These are phyloP conservation scores for Hipparchia semele DNA, from an alignment of 2,888 invertebrate genomes.

Conservation along the genomic window DNA sequence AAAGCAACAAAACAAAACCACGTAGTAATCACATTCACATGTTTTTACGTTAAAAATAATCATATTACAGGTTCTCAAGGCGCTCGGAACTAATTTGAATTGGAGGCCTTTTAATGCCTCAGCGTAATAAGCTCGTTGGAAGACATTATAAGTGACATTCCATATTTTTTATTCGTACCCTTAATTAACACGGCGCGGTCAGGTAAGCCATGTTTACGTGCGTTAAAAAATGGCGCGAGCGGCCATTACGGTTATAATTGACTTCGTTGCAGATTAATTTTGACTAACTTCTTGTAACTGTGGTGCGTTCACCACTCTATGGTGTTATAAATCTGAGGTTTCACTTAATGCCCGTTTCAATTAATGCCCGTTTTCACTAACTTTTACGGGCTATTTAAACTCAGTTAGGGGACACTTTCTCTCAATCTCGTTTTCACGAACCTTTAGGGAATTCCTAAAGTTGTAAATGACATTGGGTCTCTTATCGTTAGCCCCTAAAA, in stretches of 20 bases:
- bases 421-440: too few species aligned
- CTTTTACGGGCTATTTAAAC: too few species aligned
- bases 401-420: too few species aligned
- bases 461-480: too few species aligned
- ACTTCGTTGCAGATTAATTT: conserved; percentile 16
- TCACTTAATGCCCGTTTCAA: too few species aligned
- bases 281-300: too few species aligned
- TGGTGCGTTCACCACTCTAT: too few species aligned
- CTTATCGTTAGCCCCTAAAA: too few species aligned
- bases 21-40: conserved; percentile 3
- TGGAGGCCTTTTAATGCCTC: conserved; percentile 18
- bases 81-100: conserved; percentile 29
- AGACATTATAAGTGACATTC: conserved; percentile 21
- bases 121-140: conserved; percentile 24
- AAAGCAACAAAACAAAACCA: not conserved
- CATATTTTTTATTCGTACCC: conserved; percentile 16
- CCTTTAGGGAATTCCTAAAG: too few species aligned
- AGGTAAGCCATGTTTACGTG: conserved; percentile 14
- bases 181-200: conserved; percentile 17
- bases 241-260: conserved; percentile 19
- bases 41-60: conserved; percentile 15
- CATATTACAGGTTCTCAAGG: conserved; percentile 17
- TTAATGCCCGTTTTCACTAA: too few species aligned
- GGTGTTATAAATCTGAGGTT: too few species aligned
- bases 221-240: conserved; percentile 30